Evolutionary conservation across 1,140 invertebrate genomes (phyloP), one percentile per base, ranked within the genome.

Genomic region (Samia ricini): DNA sequence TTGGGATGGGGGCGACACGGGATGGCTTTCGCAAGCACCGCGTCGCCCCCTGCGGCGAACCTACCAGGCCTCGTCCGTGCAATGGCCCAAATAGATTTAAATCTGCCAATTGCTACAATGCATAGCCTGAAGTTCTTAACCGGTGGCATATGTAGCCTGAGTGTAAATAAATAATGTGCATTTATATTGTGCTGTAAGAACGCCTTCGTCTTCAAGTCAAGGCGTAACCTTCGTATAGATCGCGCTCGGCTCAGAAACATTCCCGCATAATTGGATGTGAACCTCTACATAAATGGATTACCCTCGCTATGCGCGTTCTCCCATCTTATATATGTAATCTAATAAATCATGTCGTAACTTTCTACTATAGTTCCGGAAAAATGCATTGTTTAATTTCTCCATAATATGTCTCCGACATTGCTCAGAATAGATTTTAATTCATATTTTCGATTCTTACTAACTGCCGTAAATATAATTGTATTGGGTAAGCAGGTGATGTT

Each of bases 231-330:
- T 71, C 56, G 50, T 7, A 61, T 50, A 19, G 24, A 49, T 19
- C 19, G 36, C 20, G 57, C 1, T 15, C 12, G 52, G 24, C 20
- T 21, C 55, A 55, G 29, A 26, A 50, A 54, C 49, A 33, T 52
- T 52, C 55, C 42, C 19, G 48, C 36, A 49, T 72, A 72, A 72
- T 72, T 72, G 70, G 70, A 69, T 72, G 51, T 56, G 22, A 61
- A 62, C 69, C 63, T 57, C 56, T 64, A 42, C 33, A 42, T 59
- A 63, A 66, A 54, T 29, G 56, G 65, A 60, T 67, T 67, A 67
- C 61, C 62, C 62, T 69, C 64, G 59, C 61, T 68, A 60, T 42
- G 61, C 66, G 62, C 69, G 66, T n/a, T n/a, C 60, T 51, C 33
- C 15, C 18, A 22, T 29, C 33, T 5, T 42, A 10, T 42, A n/a